Conservation (phyloP, 2,797 vertebrate species). For the Leptoclinus maculatus region DNA sequence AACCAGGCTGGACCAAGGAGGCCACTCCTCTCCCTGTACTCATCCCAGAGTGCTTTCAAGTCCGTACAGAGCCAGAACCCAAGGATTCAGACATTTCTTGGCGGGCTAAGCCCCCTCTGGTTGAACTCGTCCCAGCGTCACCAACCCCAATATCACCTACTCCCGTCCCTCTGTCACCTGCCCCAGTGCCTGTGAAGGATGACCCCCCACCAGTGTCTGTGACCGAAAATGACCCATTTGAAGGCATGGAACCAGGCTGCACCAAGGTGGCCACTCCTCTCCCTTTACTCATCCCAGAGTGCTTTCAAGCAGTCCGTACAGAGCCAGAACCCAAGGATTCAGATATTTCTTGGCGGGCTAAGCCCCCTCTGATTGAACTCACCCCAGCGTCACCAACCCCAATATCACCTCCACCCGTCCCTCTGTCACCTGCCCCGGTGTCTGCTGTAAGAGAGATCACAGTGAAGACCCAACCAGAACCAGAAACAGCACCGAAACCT, state of each 20-base stretch:
- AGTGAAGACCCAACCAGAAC: slow-evolving; percentile 19
- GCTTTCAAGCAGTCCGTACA: slow-evolving; percentile 6
- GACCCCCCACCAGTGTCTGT: slow-evolving; percentile 9
- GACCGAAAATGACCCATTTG: slow-evolving; percentile 34
- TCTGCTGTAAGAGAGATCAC: slow-evolving; percentile 2
- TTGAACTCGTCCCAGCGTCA: not conserved
- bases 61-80: slow-evolving; percentile 2
- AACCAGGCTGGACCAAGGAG: slow-evolving; percentile 57
- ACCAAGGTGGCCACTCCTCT: slow-evolving; percentile 62
- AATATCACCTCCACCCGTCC: not conserved
- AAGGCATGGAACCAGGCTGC: slow-evolving; percentile 48
- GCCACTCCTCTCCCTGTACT: slow-evolving; percentile 60
- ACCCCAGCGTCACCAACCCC: not conserved
- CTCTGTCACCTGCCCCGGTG: not conserved
- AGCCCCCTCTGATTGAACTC: slow-evolving; percentile 14
- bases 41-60: slow-evolving; percentile 19
- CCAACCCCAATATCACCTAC: not conserved
- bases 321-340: slow-evolving; percentile 18
- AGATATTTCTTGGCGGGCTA: not conserved
- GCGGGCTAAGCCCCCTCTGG: slow-evolving; percentile 7
- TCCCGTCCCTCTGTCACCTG: not conserved
- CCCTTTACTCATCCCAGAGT: slow-evolving; percentile 40
- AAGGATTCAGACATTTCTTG: slow-evolving; percentile 8
- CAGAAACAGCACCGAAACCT: not conserved
- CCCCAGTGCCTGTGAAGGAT: slow-evolving; percentile 18